Percentiles rank a stretch among this genome's conserved stretches.
Evolutionary conservation across 1,140 invertebrate species (phyloP).

Genomic region (Cyclargus thomasi): DNA sequence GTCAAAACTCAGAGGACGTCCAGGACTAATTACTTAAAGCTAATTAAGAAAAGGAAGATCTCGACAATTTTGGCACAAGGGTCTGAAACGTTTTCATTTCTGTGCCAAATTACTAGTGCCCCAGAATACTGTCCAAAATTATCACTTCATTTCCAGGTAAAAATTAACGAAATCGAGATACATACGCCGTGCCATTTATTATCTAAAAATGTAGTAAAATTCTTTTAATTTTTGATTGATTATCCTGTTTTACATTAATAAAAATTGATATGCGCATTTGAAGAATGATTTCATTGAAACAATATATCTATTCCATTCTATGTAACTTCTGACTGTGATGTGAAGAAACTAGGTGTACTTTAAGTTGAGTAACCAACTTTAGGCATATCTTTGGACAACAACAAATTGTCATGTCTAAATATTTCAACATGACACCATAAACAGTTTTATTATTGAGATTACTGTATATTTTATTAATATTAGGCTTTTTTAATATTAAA

Average conservation of each 20-base stretch:
- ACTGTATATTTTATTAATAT: background rate
- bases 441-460: conserved; percentile 30
- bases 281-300: too few species aligned
- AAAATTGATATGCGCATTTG: too few species aligned
- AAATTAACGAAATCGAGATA: too few species aligned
- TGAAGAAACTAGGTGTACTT: too few species aligned
- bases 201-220: too few species aligned
- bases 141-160: background rate
- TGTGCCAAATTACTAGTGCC: conserved; percentile 8
- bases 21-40: conserved; percentile 3
- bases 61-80: conserved; percentile 6
- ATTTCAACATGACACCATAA: conserved; percentile 1
- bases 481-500: background rate
- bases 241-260: too few species aligned
- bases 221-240: too few species aligned
- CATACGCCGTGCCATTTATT: too few species aligned
- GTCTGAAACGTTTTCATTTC: background rate
- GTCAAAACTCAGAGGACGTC: background rate
- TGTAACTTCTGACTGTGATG: too few species aligned
- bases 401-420: background rate
- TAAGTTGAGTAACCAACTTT: too few species aligned
- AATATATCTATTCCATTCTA: too few species aligned
- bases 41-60: conserved; percentile 10
- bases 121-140: background rate
- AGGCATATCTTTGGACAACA: too few species aligned